Evolutionary conservation across 2,888 invertebrate species (phyloP).

Genomic region (Callimorpha dominula): DNA sequence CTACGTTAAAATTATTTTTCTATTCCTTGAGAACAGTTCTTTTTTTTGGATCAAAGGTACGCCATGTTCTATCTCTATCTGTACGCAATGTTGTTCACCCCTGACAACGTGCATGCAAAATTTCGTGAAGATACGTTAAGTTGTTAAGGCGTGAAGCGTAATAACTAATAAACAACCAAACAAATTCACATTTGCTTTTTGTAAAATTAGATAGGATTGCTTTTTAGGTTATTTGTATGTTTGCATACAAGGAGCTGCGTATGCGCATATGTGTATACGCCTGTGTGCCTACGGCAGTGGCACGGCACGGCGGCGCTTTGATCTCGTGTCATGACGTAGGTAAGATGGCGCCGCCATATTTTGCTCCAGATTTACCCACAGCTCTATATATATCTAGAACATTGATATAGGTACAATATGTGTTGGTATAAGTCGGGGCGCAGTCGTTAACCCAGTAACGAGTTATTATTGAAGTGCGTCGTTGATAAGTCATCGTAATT

Average conservation of each 20-base stretch:
- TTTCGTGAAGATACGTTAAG: too few species aligned
- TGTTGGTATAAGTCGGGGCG: not conserved
- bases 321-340: slow-evolving; percentile 20
- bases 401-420: not conserved
- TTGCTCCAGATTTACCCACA: slow-evolving; percentile 15
- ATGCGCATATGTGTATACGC: not conserved
- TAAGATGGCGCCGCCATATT: slow-evolving; percentile 13
- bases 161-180: too few species aligned
- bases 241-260: not conserved
- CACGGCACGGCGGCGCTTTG: slow-evolving; percentile 13
- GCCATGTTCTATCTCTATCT: too few species aligned
- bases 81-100: too few species aligned
- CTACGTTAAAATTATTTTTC: too few species aligned
- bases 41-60: too few species aligned
- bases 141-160: too few species aligned
- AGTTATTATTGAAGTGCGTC: slow-evolving; percentile 32
- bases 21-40: too few species aligned
- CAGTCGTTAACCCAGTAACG: slow-evolving; percentile 32
- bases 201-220: not conserved
- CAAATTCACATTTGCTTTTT: too few species aligned
- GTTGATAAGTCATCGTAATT: slow-evolving; percentile 23
- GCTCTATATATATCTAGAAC: slow-evolving; percentile 1
- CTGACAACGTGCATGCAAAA: too few species aligned
- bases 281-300: not conserved
- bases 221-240: not conserved